Percentiles rank a stretch among this genome's conserved stretches.
phyloP scores from a whole-genome alignment of 2,888 invertebrate genomes.

The Druceiella hillmani region DNA sequence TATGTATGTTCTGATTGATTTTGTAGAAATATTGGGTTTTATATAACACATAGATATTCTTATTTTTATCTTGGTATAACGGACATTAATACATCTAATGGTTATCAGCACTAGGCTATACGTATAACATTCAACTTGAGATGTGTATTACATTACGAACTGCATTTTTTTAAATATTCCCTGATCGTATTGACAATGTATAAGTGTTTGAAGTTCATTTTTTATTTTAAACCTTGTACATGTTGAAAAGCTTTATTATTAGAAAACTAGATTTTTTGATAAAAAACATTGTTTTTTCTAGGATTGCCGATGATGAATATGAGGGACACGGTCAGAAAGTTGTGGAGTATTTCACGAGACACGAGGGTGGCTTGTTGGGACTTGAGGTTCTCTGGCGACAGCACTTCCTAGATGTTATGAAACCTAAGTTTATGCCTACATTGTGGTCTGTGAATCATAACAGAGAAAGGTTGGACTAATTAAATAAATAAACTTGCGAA shows the following conservation, averaged over 20 bases:
- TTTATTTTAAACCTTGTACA: neutral
- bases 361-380: slow-evolving; percentile 53
- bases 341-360: slow-evolving; percentile 50
- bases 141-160: too few species aligned
- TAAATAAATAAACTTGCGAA: neutral
- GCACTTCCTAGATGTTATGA: slow-evolving; percentile 69
- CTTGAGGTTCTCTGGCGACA: slow-evolving; percentile 71
- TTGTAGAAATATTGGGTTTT: too few species aligned
- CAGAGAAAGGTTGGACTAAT: slow-evolving; percentile 61
- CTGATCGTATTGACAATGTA: too few species aligned
- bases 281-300: slow-evolving; percentile 25
- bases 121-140: too few species aligned
- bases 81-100: too few species aligned
- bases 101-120: too few species aligned
- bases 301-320: slow-evolving; percentile 42
- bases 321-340: slow-evolving; percentile 54
- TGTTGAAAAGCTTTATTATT: neutral
- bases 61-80: too few species aligned
- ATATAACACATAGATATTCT: too few species aligned
- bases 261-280: slow-evolving; percentile 5
- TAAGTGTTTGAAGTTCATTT: too few species aligned
- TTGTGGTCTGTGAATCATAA: slow-evolving; percentile 74
- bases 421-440: slow-evolving; percentile 62
- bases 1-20: too few species aligned
- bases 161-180: too few species aligned